Percentiles rank a stretch among this genome's conserved stretches.
phyloP scores from a whole-genome alignment of 2,797 vertebrate genomes.

The Gallirallus australis region DNA sequence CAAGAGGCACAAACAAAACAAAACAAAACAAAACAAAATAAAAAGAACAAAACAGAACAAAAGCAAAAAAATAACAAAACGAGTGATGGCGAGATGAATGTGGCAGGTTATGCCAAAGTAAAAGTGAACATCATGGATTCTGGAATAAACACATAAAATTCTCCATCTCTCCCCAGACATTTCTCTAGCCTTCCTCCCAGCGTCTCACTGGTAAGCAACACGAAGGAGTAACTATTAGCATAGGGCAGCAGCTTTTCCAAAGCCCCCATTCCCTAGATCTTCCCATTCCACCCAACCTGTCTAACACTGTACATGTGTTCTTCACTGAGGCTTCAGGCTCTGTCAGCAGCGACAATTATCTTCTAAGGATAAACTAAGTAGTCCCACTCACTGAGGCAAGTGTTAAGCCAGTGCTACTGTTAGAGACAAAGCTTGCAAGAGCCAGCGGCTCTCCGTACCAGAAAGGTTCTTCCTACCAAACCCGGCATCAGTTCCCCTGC shows the following conservation, averaged over 20 bases:
- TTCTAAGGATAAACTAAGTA: neutral
- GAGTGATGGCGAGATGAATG: slow-evolving; percentile 63
- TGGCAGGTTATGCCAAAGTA: slow-evolving; percentile 57
- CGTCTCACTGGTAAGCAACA: neutral
- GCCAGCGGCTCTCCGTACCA: neutral
- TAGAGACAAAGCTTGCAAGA: neutral
- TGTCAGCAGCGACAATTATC: neutral
- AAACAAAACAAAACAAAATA: neutral
- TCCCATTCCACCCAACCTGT: neutral
- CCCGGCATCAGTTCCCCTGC: neutral
- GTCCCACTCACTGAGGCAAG: neutral
- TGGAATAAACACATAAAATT: neutral
- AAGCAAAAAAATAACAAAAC: slow-evolving; percentile 14
- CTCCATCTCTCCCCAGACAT: slow-evolving; percentile 27
- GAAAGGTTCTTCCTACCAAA: neutral
- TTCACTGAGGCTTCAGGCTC: neutral
- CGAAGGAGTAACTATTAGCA: neutral
- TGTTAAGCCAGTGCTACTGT: neutral
- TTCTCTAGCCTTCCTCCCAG: neutral
- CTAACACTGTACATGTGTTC: neutral
- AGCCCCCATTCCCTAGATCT: neutral
- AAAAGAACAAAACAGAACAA: neutral
- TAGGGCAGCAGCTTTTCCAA: neutral
- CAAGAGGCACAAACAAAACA: slow-evolving; percentile 56
- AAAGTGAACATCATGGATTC: slow-evolving; percentile 54